phyloP scores from a whole-genome alignment of 2,797 vertebrate species.

The Pantherophis vulpinus region DNA sequence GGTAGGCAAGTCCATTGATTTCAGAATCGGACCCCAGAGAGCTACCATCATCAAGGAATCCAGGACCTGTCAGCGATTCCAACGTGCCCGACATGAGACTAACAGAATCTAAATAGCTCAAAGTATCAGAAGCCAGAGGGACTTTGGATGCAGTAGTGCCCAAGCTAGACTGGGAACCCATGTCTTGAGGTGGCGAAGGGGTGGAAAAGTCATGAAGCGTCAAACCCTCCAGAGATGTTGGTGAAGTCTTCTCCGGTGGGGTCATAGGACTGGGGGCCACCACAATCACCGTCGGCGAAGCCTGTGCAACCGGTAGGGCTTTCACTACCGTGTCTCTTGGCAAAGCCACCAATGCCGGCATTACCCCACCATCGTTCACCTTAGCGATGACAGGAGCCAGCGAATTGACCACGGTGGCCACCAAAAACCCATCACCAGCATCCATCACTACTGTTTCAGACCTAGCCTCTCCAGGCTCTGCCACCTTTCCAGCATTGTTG shows the following conservation, averaged over 20 bases:
- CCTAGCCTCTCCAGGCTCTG: not conserved
- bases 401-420: not conserved
- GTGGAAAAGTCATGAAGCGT: slow-evolving; percentile 30
- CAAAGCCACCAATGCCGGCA: not conserved
- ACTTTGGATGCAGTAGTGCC: slow-evolving; percentile 68
- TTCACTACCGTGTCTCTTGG: not conserved
- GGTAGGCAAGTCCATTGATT: slow-evolving; percentile 79
- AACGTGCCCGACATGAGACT: slow-evolving; percentile 89
- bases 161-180: slow-evolving; percentile 60
- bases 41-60: slow-evolving; percentile 82
- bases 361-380: not conserved
- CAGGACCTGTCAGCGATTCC: slow-evolving; percentile 78
- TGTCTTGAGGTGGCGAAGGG: slow-evolving; percentile 41
- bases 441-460: not conserved
- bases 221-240: slow-evolving; percentile 28
- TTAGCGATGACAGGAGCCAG: not conserved
- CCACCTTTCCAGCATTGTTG: not conserved
- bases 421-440: not conserved
- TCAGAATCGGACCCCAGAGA: slow-evolving; percentile 90
- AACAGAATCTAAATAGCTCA: slow-evolving; percentile 88
- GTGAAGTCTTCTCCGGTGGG: slow-evolving; percentile 21
- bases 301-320: not conserved
- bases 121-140: slow-evolving; percentile 76
- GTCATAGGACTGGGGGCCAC: not conserved
- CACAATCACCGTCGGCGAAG: not conserved